A percentile compares a stretch with the other conserved stretches of the same genome.
phyloP scores from a whole-genome alignment of 2,888 invertebrate species.

The Dasysyrphus tricinctus region DNA sequence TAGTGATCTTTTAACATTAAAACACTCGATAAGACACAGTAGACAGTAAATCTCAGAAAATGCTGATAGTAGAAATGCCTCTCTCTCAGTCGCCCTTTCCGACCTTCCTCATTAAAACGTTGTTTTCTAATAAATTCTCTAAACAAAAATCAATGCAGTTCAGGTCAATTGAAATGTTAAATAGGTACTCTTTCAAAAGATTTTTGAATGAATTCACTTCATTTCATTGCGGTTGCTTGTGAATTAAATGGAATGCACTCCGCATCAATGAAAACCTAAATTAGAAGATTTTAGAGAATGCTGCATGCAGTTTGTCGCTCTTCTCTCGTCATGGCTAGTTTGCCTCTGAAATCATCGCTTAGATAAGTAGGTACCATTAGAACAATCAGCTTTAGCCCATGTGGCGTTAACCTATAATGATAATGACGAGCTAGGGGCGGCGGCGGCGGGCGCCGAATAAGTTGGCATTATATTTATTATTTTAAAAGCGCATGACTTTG shows the following conservation, averaged over 20 bases:
- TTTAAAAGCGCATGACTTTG: slow-evolving; percentile 62
- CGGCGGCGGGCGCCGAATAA: slow-evolving; percentile 35
- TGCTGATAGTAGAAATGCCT: slow-evolving; percentile 35
- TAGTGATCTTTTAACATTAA: slow-evolving; percentile 36
- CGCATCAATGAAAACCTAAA: slow-evolving; percentile 41
- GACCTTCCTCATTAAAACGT: neutral
- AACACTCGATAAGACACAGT: slow-evolving; percentile 13
- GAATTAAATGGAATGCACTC: slow-evolving; percentile 55
- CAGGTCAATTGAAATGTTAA: slow-evolving; percentile 67
- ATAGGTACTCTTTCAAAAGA: slow-evolving; percentile 44
- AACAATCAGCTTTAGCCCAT: slow-evolving; percentile 26
- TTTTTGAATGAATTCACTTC: slow-evolving; percentile 30
- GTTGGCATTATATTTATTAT: slow-evolving; percentile 5
- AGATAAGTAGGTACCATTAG: slow-evolving; percentile 38
- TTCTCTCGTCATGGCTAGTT: neutral
- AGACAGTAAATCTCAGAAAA: neutral
- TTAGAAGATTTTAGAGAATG: slow-evolving; percentile 35
- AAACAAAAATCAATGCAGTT: slow-evolving; percentile 21
- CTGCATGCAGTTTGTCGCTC: slow-evolving; percentile 9
- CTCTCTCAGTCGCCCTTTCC: neutral
- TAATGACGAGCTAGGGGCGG: slow-evolving; percentile 19
- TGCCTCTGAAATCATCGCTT: slow-evolving; percentile 55
- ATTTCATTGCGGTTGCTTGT: slow-evolving; percentile 34
- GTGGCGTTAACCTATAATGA: slow-evolving; percentile 58
- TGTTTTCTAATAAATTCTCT: slow-evolving; percentile 22